Percentiles rank a stretch among this genome's conserved stretches.
Conservation (phyloP, 1,140 invertebrate genomes). For the Pteromalus puparum region DNA sequence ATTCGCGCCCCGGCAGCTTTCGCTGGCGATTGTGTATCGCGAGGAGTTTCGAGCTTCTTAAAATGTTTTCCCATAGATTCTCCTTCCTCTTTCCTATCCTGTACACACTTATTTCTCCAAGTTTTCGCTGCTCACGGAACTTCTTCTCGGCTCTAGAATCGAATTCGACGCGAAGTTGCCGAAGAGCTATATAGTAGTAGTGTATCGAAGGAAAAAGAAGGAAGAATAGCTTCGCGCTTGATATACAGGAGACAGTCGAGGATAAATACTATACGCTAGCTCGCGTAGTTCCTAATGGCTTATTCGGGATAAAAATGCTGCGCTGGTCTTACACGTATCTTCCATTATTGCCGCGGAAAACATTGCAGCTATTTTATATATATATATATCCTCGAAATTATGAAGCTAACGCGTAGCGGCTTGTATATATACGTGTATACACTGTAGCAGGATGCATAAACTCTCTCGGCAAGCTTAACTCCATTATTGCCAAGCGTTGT, state of each 20-base stretch:
- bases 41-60: not conserved
- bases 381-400: not conserved
- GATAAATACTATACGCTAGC: slow-evolving; percentile 27
- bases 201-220: slow-evolving; percentile 1
- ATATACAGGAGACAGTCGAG: not conserved
- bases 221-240: not conserved
- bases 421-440: no score
- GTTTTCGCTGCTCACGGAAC: not conserved
- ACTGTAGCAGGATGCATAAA: not conserved
- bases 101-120: not conserved
- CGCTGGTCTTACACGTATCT: not conserved
- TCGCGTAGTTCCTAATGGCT: slow-evolving; percentile 29
- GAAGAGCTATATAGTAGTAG: not conserved
- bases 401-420: not conserved
- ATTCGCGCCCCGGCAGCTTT: not conserved
- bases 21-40: not conserved
- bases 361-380: not conserved
- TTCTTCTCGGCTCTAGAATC: slow-evolving; percentile 16
- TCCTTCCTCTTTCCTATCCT: not conserved
- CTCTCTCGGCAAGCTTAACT: not conserved
- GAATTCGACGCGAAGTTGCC: slow-evolving; percentile 40
- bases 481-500: not conserved
- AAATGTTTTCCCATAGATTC: slow-evolving; percentile 13
- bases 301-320: not conserved
- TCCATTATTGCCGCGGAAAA: not conserved